phyloP scores from a whole-genome alignment of 2,888 invertebrate genomes.

The Epistrophe eligans region DNA sequence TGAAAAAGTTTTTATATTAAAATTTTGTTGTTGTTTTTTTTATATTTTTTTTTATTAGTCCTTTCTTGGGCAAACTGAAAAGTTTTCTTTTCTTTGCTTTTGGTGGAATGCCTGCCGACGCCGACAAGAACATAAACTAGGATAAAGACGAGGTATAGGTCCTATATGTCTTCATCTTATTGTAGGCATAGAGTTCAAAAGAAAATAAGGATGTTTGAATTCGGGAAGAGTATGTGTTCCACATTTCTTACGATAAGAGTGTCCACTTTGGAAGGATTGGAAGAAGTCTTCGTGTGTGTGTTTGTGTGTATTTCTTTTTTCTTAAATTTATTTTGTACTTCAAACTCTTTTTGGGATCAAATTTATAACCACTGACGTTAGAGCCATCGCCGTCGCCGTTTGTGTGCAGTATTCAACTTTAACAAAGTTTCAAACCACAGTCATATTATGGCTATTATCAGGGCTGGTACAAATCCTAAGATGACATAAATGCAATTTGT shows the following conservation, averaged over 20 bases:
- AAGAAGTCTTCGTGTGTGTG: constrained; percentile 10
- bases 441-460: background rate
- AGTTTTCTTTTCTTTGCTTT: constrained; percentile 61
- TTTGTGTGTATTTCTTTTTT: constrained; percentile 14
- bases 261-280: constrained; percentile 70
- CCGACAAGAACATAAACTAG: constrained; percentile 57
- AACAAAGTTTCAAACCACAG: background rate
- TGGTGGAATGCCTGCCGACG: constrained; percentile 22
- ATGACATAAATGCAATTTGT: background rate
- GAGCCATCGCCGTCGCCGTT: constrained; percentile 32
- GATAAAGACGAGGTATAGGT: constrained; percentile 53
- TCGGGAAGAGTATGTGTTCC: constrained; percentile 62
- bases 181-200: constrained; percentile 57
- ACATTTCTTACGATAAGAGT: constrained; percentile 71
- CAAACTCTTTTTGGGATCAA: constrained; percentile 33
- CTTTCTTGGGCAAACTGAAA: constrained; percentile 53
- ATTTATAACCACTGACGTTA: constrained; percentile 59
- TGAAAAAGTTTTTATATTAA: constrained; percentile 77
- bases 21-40: constrained; percentile 62
- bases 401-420: background rate
- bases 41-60: background rate
- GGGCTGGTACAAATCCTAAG: background rate
- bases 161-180: constrained; percentile 53
- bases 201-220: constrained; percentile 15
- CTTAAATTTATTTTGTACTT: background rate